Conservation (phyloP, 2,888 invertebrate genomes). For the Lydus trimaculatus region DNA sequence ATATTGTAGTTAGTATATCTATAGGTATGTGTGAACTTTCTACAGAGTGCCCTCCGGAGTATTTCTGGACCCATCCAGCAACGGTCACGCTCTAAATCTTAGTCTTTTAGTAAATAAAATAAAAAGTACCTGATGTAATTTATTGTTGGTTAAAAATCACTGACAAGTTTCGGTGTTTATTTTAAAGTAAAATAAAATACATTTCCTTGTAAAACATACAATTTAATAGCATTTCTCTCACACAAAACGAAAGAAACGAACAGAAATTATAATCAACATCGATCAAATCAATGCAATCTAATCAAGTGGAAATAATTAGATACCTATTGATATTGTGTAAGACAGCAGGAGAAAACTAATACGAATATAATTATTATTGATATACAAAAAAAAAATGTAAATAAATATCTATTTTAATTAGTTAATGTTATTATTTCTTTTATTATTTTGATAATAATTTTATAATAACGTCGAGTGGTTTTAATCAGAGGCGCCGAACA, state of each 20-base stretch:
- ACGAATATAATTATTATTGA: background rate
- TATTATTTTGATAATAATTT: background rate
- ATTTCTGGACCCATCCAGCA: background rate
- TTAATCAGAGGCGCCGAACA: conserved; percentile 4
- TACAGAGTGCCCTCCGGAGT: conserved; percentile 2
- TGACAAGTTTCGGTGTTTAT: background rate
- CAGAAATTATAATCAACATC: background rate
- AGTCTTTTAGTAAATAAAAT: conserved; percentile 9
- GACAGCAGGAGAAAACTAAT: background rate
- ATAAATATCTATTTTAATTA: background rate
- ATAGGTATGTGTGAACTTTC: conserved; percentile 3
- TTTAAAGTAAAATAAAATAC: background rate
- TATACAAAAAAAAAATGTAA: background rate
- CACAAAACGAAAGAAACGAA: background rate
- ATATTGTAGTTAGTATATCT: background rate
- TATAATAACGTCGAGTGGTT: background rate
- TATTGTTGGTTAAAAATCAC: conserved; percentile 1
- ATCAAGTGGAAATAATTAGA: conserved; percentile 5
- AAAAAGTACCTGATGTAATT: background rate
- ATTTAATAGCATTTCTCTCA: background rate
- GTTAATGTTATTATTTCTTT: background rate
- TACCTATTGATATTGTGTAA: background rate
- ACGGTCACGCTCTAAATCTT: conserved; percentile 20
- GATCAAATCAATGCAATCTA: background rate
- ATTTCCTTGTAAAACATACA: background rate